phyloP scores from a whole-genome alignment of 2,113 vertebrate species.

The Zosterops hypoxanthus region DNA sequence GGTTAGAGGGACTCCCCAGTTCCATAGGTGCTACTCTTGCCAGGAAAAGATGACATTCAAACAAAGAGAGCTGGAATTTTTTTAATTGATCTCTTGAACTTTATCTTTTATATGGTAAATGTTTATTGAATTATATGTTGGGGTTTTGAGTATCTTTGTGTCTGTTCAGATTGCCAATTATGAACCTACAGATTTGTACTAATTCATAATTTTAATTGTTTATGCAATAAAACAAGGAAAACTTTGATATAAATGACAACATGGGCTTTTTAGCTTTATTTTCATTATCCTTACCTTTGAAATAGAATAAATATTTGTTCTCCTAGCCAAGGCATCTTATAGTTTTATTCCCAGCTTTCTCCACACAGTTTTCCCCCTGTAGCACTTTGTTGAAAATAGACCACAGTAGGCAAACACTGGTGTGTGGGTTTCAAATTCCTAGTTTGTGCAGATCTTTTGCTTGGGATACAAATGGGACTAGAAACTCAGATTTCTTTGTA shows the following conservation, averaged over 20 bases:
- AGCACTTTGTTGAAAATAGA: neutral
- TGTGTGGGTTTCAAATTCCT: neutral
- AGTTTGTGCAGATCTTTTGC: neutral
- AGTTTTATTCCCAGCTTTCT: neutral
- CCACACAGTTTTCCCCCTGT: neutral
- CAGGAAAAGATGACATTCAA: neutral
- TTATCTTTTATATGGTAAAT: constrained; percentile 39
- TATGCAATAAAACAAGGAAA: constrained; percentile 79
- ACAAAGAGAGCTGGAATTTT: constrained; percentile 24
- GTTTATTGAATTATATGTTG: constrained; percentile 36
- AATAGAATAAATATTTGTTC: constrained; percentile 33
- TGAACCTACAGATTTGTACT: constrained; percentile 71
- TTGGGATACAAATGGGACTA: neutral
- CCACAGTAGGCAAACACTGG: neutral
- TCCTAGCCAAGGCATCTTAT: constrained; percentile 26
- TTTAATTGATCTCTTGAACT: constrained; percentile 9
- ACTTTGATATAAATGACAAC: constrained; percentile 60
- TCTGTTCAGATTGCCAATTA: constrained; percentile 62
- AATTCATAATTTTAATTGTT: constrained; percentile 68
- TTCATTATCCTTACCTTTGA: neutral
- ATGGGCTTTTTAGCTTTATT: constrained; percentile 69
- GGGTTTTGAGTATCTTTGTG: constrained; percentile 52
- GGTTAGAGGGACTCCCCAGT: neutral
- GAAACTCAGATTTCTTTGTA: neutral
- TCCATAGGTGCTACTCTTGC: neutral